Base-by-base conservation (phyloP, 2,797 vertebrate species). In the Eulemur coronatus region DNA sequence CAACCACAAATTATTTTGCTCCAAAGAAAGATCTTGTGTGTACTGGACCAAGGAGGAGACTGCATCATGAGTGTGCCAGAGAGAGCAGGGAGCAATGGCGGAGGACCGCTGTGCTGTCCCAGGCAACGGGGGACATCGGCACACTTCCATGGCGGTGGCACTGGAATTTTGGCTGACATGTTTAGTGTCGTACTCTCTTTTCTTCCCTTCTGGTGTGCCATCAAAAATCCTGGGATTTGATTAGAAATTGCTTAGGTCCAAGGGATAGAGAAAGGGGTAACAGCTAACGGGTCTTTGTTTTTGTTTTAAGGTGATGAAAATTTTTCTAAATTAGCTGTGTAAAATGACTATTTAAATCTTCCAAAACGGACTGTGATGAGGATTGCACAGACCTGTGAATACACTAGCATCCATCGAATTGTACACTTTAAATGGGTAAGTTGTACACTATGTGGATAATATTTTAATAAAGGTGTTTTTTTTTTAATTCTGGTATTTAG, bases 261-360 rank as follows among this genome's bases (percentile, higher is more conserved):
- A 84, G 41, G 30, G 22, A 52, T 12, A n/a, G 7, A 65, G 38
- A 33, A 4, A 38, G 24, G 22, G 57, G 57, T 80, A 26, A 22
- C 9, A 35, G 28, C 78, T 43, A 50, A 89, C 28, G 18, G 14
- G 18, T 70, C 82, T 79, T 67, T 86, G 52, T 22, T 57, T 57
- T 57, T 55, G 52, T 65, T 92, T 24, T 26, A 67, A 91, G 89
- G 75, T 81, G 67, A 86, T 81, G 30, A 91, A 94, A 73, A 50
- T 33, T 33, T 9, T 81, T 91, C 65, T 65, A 76, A 59, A 59
- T 10, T 30, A 28, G 20, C 20, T 41, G 38, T 46, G n/a, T 61
- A 72, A 80, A 69, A 70, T 48, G 26, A 70, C 63, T 41, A 22
- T 59, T 79, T 52, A 70, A 67, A 69, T 70, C 18, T 79, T 79